Conservation (phyloP, 2,888 invertebrate genomes). For the Cyclophora punctaria region DNA sequence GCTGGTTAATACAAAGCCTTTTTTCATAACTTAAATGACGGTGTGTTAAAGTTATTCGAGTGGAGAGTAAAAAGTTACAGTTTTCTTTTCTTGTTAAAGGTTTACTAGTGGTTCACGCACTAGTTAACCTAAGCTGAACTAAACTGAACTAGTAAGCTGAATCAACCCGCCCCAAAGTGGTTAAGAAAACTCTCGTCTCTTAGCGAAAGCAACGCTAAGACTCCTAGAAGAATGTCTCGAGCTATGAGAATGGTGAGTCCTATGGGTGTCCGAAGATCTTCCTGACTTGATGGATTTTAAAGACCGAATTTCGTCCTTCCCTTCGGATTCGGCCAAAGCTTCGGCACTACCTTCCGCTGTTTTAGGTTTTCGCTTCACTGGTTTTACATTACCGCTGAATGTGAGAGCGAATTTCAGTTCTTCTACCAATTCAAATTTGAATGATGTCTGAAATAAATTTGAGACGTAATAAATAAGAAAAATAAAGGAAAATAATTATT, state of each 20-base stretch:
- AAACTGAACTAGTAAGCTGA: no score
- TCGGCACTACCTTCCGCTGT: slow-evolving; percentile 45
- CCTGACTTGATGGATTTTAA: slow-evolving; percentile 46
- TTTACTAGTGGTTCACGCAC: no score
- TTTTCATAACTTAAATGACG: no score
- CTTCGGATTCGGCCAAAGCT: slow-evolving; percentile 44
- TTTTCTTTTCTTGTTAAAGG: no score
- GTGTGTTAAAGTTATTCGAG: no score
- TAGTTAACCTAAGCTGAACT: no score
- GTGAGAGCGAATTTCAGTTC: slow-evolving; percentile 79
- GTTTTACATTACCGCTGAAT: slow-evolving; percentile 78
- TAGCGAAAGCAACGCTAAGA: slow-evolving; percentile 57
- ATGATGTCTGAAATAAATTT: slow-evolving; percentile 61
- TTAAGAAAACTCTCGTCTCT: slow-evolving; percentile 27
- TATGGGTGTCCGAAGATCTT: slow-evolving; percentile 44
- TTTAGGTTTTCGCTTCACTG: slow-evolving; percentile 60
- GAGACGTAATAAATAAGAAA: no score
- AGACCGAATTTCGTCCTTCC: slow-evolving; percentile 52
- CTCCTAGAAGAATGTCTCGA: slow-evolving; percentile 56
- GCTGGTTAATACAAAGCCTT: no score
- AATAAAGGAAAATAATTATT: no score
- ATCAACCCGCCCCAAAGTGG: not conserved
- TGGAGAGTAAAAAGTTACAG: no score
- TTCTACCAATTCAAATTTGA: slow-evolving; percentile 74
- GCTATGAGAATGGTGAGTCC: slow-evolving; percentile 49